Evolutionary conservation across 2,797 vertebrate species (phyloP), one percentile per base, ranked within the genome.

Genomic region (Sebastolobus altivelis): DNA sequence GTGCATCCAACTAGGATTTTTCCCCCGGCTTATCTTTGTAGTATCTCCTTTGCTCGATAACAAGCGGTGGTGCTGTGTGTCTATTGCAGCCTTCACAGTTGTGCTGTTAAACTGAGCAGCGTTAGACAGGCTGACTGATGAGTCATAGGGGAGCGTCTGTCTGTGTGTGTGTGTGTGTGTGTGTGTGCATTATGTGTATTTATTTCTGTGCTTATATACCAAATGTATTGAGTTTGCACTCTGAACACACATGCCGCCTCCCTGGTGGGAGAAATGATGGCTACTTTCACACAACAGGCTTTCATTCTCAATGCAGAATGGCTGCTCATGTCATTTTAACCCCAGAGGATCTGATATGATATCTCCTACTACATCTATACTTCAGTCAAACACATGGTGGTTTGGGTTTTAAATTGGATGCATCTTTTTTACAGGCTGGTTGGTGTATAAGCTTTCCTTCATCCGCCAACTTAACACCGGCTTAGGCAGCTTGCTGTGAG

Each of bases 41-140:
- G 10, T 65, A 12, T 27, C 72, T 73, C 65, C 31, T 35, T 70
- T 68, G 25, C 72, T 76, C 3, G 1, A 49, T 88, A 83, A 86
- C 71, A 82, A 81, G 83, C 75, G 1, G 35, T 4, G 72, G 46
- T 61, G 72, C 46, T 73, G 72, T 60, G 65, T 59, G 69, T 68
- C 58, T 58, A 7, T 18, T 10, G 65, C 71, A 79, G 73, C 49
- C 65, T 70, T 77, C 75, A 62, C 55, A 65, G 75, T 76, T 27
- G 81, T 13, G 75, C 62, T 75, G 74, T 83, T 90, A 62, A 77
- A 80, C 77, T 70, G 77, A 91, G 79, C 77, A 43, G 66, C 11
- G 79, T 81, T 72, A 75, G 74, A 81, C 46, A 76, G 61, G 62
- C 84, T 76, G 79, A 87, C 73, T 80, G 85, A 91, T 91, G 88